These are phyloP conservation scores for Amazonetta brasiliensis DNA, from an alignment of 2,797 vertebrate genomes.

Conservation along the genomic window DNA sequence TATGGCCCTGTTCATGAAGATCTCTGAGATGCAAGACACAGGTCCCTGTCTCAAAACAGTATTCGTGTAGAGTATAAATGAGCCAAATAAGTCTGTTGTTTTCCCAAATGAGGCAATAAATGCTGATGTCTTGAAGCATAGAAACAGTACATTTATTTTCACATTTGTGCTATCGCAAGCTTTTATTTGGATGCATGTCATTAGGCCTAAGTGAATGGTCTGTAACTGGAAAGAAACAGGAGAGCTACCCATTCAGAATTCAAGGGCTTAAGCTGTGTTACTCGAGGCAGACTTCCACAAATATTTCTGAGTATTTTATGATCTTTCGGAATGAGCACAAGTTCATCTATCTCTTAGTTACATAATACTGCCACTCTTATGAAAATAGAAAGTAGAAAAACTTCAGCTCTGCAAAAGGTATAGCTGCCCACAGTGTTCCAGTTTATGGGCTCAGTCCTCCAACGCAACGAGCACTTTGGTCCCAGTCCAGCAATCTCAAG, in stretches of 20 bases:
- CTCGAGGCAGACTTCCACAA: slow-evolving; percentile 51
- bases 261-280: slow-evolving; percentile 15
- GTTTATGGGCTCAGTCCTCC: slow-evolving; percentile 42
- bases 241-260: slow-evolving; percentile 54
- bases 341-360: slow-evolving; percentile 64
- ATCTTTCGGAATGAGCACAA: slow-evolving; percentile 42
- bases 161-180: slow-evolving; percentile 44
- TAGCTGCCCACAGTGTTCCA: slow-evolving; percentile 60
- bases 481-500: slow-evolving; percentile 27
- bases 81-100: slow-evolving; percentile 14
- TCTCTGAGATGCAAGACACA: background rate
- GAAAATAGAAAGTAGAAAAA: slow-evolving; percentile 62
- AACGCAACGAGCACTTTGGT: slow-evolving; percentile 51
- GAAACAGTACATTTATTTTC: slow-evolving; percentile 60
- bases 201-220: slow-evolving; percentile 58
- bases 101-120: slow-evolving; percentile 49
- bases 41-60: background rate
- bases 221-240: slow-evolving; percentile 24
- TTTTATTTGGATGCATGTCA: slow-evolving; percentile 18
- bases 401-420: slow-evolving; percentile 51
- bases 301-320: slow-evolving; percentile 64
- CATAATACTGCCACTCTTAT: slow-evolving; percentile 45
- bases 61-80: slow-evolving; percentile 37
- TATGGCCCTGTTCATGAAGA: background rate
- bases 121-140: slow-evolving; percentile 30